Evolutionary conservation across 2,888 invertebrate genomes (phyloP).

Genomic region (Parapristionchus giblindavisi): DNA sequence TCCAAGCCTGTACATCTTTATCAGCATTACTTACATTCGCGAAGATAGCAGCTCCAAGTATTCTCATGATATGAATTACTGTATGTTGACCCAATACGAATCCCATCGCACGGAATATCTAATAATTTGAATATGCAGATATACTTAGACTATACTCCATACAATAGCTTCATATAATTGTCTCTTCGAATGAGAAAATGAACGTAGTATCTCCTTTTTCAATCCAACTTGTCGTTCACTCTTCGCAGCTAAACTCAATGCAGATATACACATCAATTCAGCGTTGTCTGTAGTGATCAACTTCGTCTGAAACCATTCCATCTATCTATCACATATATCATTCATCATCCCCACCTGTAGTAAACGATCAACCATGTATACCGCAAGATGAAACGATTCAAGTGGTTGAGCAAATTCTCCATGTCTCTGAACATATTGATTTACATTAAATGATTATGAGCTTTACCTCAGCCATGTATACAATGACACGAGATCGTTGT

Average conservation of each 20-base stretch:
- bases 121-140: background rate
- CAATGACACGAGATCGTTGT: background rate
- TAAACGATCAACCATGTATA: background rate
- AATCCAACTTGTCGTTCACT: conserved; percentile 19
- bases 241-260: conserved; percentile 14
- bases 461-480: conserved; percentile 24
- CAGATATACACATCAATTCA: conserved; percentile 18
- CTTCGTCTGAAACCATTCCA: background rate
- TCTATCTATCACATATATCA: too few species aligned
- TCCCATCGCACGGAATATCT: conserved; percentile 6
- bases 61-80: conserved; percentile 15
- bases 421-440: background rate
- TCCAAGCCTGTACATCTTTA: conserved; percentile 11
- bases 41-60: conserved; percentile 14
- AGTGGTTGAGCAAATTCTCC: background rate
- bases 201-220: background rate
- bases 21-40: background rate
- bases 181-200: background rate
- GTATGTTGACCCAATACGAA: conserved; percentile 10
- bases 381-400: conserved; percentile 19
- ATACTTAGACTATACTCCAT: background rate
- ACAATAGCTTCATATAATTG: background rate
- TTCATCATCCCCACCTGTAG: too few species aligned
- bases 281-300: background rate
- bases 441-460: background rate